These are phyloP conservation scores for Nebria salina DNA, from an alignment of 2,888 invertebrate genomes.

Conservation along the genomic window DNA sequence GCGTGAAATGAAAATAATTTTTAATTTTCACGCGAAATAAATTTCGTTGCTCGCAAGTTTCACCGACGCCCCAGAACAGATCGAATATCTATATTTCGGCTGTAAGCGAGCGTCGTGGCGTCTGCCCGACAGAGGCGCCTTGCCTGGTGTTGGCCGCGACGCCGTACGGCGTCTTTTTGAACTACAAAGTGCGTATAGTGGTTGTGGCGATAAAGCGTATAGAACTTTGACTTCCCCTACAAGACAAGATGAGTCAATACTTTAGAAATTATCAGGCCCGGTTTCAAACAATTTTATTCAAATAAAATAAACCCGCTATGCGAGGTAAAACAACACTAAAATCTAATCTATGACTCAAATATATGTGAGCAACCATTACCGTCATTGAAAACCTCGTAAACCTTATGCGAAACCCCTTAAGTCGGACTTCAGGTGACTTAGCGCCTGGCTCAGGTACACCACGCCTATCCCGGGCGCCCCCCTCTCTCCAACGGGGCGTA, in stretches of 20 bases:
- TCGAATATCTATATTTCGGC: background rate
- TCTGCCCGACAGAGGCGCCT: background rate
- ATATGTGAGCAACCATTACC: too few species aligned
- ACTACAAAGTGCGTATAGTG: background rate
- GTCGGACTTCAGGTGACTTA: slow-evolving; percentile 3
- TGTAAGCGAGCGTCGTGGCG: background rate
- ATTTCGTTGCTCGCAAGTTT: too few species aligned
- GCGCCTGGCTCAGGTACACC: background rate
- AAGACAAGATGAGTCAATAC: background rate
- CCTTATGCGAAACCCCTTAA: background rate
- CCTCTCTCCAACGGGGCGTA: slow-evolving; percentile 7
- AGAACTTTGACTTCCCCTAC: background rate
- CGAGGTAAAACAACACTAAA: too few species aligned
- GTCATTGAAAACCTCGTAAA: background rate
- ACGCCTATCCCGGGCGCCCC: slow-evolving; percentile 8
- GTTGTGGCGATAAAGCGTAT: background rate
- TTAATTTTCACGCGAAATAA: too few species aligned
- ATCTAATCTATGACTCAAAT: too few species aligned
- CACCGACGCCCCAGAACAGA: background rate
- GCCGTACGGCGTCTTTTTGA: background rate
- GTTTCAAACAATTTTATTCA: background rate
- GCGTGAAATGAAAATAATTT: background rate
- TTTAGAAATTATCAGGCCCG: background rate
- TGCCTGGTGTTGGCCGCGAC: background rate
- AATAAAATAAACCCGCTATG: too few species aligned